Percentiles rank a stretch among this genome's conserved stretches.
These are phyloP conservation scores for Pterocles orientalis DNA, from an alignment of 2,113 vertebrate genomes.

Conservation along the genomic window DNA sequence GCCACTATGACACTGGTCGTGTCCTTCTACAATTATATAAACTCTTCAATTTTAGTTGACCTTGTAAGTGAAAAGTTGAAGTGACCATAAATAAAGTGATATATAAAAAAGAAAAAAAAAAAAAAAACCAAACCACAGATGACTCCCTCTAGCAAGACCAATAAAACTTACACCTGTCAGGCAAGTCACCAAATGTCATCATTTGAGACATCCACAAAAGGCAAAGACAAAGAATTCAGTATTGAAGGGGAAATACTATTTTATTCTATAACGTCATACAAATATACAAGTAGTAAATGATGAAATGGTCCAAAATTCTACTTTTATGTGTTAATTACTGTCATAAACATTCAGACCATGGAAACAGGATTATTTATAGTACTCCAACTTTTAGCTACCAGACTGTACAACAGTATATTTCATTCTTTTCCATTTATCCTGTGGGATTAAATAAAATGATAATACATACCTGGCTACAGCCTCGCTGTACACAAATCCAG, in stretches of 20 bases:
- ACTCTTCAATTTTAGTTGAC: not conserved
- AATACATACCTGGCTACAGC: conserved; percentile 91
- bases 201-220: not conserved
- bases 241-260: not conserved
- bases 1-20: not conserved
- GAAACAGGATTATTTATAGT: not conserved
- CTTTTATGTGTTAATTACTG: not conserved
- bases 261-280: not conserved
- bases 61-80: not conserved
- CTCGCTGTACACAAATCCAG: conserved; percentile 96
- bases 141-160: not conserved
- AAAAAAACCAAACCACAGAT: not conserved
- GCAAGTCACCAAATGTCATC: not conserved
- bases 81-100: not conserved
- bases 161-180: not conserved
- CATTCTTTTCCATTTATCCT: not conserved
- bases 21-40: not conserved
- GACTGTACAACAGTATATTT: not conserved
- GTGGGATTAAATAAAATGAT: conserved; percentile 13
- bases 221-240: not conserved
- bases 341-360: not conserved
- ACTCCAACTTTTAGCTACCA: not conserved
- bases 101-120: not conserved
- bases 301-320: not conserved
- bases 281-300: not conserved